Conservation (phyloP, 2,113 vertebrate species). For the Paralichthys olivaceus region DNA sequence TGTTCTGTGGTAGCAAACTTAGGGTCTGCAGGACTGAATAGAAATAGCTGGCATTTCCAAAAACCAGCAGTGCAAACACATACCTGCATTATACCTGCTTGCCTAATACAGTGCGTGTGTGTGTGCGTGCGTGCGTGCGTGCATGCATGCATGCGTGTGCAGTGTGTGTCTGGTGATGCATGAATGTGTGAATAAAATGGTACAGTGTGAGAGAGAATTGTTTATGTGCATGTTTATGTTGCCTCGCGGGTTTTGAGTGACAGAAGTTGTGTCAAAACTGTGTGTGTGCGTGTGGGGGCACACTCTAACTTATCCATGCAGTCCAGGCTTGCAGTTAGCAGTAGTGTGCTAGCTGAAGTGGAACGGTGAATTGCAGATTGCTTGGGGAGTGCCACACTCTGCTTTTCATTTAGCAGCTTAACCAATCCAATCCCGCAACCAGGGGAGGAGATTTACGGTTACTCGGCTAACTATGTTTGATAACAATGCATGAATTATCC, state of each 20-base stretch:
- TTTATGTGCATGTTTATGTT: constrained; percentile 28
- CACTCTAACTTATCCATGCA: constrained; percentile 51
- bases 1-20: constrained; percentile 19
- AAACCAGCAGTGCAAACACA: constrained; percentile 35
- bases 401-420: constrained; percentile 72
- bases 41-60: constrained; percentile 21
- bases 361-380: constrained; percentile 71
- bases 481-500: constrained; percentile 70
- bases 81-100: constrained; percentile 19
- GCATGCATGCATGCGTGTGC: not conserved
- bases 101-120: not conserved
- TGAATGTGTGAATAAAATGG: constrained; percentile 31
- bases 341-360: constrained; percentile 63
- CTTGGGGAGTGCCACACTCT: constrained; percentile 54
- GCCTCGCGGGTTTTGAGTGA: constrained; percentile 22
- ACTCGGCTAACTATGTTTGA: constrained; percentile 52
- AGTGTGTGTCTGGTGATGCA: constrained; percentile 13
- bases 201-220: not conserved
- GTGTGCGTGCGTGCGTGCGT: not conserved
- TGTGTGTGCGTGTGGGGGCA: not conserved
- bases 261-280: not conserved
- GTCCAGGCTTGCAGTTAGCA: constrained; percentile 54
- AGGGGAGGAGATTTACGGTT: constrained; percentile 48
- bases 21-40: constrained; percentile 36
- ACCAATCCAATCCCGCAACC: constrained; percentile 69